A percentile compares a stretch with the other conserved stretches of the same genome.
phyloP scores from a whole-genome alignment of 2,797 vertebrate genomes.

The Naso thynnoides region DNA sequence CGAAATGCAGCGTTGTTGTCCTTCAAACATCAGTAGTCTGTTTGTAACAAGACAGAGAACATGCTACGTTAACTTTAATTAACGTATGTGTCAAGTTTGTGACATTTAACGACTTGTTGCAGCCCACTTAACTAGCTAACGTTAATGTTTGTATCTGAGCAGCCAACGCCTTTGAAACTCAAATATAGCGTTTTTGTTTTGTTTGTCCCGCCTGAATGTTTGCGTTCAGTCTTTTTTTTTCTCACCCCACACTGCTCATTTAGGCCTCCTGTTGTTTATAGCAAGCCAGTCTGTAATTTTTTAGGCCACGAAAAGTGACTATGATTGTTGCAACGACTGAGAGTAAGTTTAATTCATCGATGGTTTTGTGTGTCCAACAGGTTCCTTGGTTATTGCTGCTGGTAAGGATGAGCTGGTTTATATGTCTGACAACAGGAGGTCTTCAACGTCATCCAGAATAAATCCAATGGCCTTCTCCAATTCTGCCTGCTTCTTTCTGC shows the following conservation, averaged over 20 bases:
- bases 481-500: constrained; percentile 66
- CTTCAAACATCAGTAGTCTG: not conserved
- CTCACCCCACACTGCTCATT: not conserved
- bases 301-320: not conserved
- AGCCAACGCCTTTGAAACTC: constrained; percentile 64
- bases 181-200: constrained; percentile 7
- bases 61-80: not conserved
- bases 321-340: not conserved
- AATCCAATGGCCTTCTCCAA: constrained; percentile 75
- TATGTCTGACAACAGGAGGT: constrained; percentile 67
- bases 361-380: constrained; percentile 63
- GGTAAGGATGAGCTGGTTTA: constrained; percentile 77
- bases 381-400: constrained; percentile 77
- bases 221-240: not conserved
- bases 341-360: not conserved
- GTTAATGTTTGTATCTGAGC: constrained; percentile 10
- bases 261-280: not conserved
- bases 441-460: constrained; percentile 62
- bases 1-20: not conserved
- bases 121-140: constrained; percentile 9
- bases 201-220: constrained; percentile 21
- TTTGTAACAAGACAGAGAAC: not conserved
- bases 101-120: constrained; percentile 2
- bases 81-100: fast-evolving
- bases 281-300: not conserved